Percentiles rank a stretch among this genome's conserved stretches.
phyloP scores from a whole-genome alignment of 2,888 invertebrate species.

The Hydraecia micacea region DNA sequence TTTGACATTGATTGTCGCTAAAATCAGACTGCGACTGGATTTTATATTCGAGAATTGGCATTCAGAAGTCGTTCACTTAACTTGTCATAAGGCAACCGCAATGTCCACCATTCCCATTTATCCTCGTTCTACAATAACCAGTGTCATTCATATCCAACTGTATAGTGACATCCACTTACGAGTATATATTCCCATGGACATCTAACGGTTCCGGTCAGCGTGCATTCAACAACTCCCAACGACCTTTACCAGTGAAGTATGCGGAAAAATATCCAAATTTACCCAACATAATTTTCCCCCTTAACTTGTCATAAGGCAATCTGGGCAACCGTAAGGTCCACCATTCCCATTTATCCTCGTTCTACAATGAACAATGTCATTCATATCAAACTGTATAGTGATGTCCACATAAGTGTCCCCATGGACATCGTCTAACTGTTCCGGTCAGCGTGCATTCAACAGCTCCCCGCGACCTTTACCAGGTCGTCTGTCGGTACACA shows the following conservation, averaged over 20 bases:
- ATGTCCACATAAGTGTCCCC: neutral
- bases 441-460: slow-evolving; percentile 27
- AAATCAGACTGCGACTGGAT: neutral
- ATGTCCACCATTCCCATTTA: neutral
- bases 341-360: neutral
- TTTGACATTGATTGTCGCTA: neutral
- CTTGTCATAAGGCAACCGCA: neutral
- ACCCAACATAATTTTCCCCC: neutral
- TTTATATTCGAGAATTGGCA: neutral
- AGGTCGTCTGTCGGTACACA: slow-evolving; percentile 18
- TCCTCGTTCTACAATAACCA: neutral
- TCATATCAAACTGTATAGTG: slow-evolving; percentile 16
- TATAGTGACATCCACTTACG: neutral
- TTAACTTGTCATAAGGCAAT: too few species aligned
- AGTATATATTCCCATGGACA: neutral
- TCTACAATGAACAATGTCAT: neutral
- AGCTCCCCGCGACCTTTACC: slow-evolving; percentile 37
- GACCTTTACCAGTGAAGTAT: slow-evolving; percentile 33
- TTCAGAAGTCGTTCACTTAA: neutral
- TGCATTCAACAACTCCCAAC: slow-evolving; percentile 26
- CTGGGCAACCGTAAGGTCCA: neutral
- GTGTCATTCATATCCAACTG: slow-evolving; percentile 4
- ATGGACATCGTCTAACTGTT: slow-evolving; percentile 12
- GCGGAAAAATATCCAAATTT: neutral
- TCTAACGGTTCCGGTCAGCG: slow-evolving; percentile 1